phyloP scores from a whole-genome alignment of 2,797 vertebrate genomes.

The Lepilemur ruficaudatus region DNA sequence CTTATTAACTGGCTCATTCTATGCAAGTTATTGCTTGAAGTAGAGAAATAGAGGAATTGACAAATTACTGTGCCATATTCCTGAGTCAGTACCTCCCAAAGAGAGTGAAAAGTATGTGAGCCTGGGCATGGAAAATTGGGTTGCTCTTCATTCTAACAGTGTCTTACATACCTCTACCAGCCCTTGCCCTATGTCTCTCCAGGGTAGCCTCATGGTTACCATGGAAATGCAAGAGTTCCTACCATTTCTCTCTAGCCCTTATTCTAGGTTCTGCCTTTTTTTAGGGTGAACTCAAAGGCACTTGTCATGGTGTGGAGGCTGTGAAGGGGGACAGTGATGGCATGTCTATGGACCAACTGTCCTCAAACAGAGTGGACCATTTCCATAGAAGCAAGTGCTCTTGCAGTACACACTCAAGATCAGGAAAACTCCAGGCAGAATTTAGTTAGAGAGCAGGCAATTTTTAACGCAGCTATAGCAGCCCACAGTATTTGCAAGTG shows the following conservation, averaged over 20 bases:
- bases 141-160: not conserved
- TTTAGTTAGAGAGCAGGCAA: not conserved
- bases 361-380: not conserved
- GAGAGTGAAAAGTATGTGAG: not conserved
- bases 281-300: not conserved
- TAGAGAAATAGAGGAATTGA: not conserved
- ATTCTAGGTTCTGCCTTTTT: not conserved
- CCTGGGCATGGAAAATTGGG: not conserved
- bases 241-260: not conserved
- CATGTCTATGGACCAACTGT: not conserved
- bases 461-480: not conserved
- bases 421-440: not conserved
- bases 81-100: not conserved
- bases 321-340: not conserved
- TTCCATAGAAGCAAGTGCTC: not conserved
- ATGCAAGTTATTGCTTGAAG: not conserved
- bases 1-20: not conserved
- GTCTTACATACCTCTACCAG: not conserved
- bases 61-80: not conserved
- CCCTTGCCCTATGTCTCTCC: not conserved
- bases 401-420: not conserved
- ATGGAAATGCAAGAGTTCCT: not conserved
- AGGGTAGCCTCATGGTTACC: not conserved
- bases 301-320: not conserved
- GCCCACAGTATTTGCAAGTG: slow-evolving; percentile 13